Percentiles rank a stretch among this genome's conserved stretches.
Conservation (phyloP, 2,113 vertebrate genomes). For the Tyrannus savana region DNA sequence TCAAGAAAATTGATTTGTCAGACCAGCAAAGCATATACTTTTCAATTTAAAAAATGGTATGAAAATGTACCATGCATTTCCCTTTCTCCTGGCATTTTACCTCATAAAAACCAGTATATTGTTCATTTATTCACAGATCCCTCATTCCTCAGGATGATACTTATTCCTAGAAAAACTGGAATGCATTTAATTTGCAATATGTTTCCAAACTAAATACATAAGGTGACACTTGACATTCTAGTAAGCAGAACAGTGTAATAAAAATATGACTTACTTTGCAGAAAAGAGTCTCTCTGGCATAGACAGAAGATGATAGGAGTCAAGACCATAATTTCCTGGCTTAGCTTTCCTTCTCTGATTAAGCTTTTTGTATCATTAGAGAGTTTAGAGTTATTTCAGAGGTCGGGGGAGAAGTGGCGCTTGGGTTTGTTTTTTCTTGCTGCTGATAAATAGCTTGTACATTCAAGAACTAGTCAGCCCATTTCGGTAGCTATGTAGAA, state of each 20-base stretch:
- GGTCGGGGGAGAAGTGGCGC: neutral
- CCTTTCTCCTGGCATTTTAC: neutral
- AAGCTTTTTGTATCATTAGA: neutral
- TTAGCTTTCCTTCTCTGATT: neutral
- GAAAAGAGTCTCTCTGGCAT: neutral
- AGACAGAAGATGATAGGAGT: neutral
- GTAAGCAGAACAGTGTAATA: neutral
- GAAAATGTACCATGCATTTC: neutral
- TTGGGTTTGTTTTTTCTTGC: neutral
- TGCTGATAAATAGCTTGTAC: neutral
- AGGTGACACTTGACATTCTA: neutral
- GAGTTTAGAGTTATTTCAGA: neutral
- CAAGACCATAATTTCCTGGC: neutral
- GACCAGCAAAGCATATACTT: neutral
- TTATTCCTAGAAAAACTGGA: neutral
- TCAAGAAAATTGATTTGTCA: neutral
- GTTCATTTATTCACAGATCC: neutral
- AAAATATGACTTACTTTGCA: neutral
- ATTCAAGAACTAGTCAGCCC: neutral
- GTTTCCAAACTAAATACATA: neutral
- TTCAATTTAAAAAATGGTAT: neutral
- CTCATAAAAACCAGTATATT: fast-evolving
- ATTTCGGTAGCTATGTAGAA: neutral
- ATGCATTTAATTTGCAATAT: neutral
- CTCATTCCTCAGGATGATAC: neutral